phyloP scores from a whole-genome alignment of 1,140 invertebrate genomes.

The Diprion similis region DNA sequence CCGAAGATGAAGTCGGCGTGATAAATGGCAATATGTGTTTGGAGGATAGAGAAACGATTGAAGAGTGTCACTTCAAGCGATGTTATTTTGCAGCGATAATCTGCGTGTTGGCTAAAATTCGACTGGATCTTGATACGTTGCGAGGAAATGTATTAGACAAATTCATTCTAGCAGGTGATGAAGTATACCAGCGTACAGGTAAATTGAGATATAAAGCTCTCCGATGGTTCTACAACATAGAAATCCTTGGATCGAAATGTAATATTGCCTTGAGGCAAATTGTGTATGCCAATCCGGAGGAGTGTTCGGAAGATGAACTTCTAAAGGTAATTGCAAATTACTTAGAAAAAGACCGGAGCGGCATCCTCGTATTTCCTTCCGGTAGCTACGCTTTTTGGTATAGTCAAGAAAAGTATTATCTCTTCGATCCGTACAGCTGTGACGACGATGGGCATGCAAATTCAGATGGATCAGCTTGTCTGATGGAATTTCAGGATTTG shows the following conservation, averaged over 20 bases:
- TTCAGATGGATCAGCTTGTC: slow-evolving; percentile 37
- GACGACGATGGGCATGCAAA: slow-evolving; percentile 39
- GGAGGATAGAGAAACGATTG: slow-evolving; percentile 25
- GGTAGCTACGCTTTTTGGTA: slow-evolving; percentile 51
- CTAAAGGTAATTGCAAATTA: slow-evolving; percentile 32
- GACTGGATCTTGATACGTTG: slow-evolving; percentile 37
- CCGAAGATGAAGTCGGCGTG: slow-evolving; percentile 36
- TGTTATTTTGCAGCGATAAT: slow-evolving; percentile 50
- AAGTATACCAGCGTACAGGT: slow-evolving; percentile 40
- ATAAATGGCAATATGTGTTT: slow-evolving; percentile 39
- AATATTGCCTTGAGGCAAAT: slow-evolving; percentile 47
- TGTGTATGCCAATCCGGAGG: slow-evolving; percentile 40
- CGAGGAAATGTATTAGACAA: slow-evolving; percentile 38
- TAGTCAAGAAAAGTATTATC: slow-evolving; percentile 35
- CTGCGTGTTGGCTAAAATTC: slow-evolving; percentile 48
- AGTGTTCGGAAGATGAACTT: slow-evolving; percentile 34
- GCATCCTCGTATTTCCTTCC: slow-evolving; percentile 49
- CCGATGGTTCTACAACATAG: slow-evolving; percentile 44
- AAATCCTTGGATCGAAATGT: slow-evolving; percentile 39
- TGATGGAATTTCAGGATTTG: slow-evolving; percentile 41
- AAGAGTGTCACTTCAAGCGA: slow-evolving; percentile 42
- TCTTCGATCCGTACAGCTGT: slow-evolving; percentile 56
- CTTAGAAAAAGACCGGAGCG: slow-evolving; percentile 40
- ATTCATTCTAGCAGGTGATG: slow-evolving; percentile 38
- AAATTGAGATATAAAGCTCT: slow-evolving; percentile 42